Conservation (phyloP, 2,797 vertebrate species). For the Cyclopterus lumpus region DNA sequence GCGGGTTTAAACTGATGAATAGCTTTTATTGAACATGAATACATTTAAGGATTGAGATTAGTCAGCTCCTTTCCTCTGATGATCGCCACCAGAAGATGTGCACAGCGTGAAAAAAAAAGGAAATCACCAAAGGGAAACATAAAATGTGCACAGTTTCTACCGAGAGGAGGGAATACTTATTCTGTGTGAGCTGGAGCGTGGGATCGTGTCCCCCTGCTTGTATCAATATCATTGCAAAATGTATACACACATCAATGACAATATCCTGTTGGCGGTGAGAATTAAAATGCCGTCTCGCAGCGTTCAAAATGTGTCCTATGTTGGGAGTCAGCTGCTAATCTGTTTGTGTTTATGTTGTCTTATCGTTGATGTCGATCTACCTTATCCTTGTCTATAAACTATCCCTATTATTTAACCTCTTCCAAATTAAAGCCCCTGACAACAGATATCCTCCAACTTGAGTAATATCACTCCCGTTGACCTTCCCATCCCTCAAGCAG, state of each 20-base stretch:
- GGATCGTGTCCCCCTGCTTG: conserved; percentile 23
- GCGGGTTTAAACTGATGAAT: conserved; percentile 90
- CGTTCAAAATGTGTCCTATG: conserved; percentile 5
- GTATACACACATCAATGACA: not conserved
- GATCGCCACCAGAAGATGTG: conserved; percentile 83
- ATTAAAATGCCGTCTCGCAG: conserved; percentile 8
- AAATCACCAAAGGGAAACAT: conserved; percentile 64
- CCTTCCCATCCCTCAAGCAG: conserved; percentile 76
- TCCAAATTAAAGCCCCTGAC: conserved; percentile 72
- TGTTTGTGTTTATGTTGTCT: conserved; percentile 9
- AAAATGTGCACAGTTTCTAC: conserved; percentile 46
- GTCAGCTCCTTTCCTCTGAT: conserved; percentile 88
- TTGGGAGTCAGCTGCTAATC: conserved; percentile 32
- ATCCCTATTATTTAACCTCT: conserved; percentile 68
- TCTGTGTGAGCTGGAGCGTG: conserved; percentile 11
- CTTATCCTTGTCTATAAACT: conserved; percentile 62
- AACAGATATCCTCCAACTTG: conserved; percentile 50
- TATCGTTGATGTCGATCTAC: conserved; percentile 57
- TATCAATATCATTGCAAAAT: conserved; percentile 28
- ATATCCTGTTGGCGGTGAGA: conserved; percentile 15
- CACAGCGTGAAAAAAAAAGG: conserved; percentile 70
- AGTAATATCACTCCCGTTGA: conserved; percentile 68
- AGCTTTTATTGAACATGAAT: conserved; percentile 93
- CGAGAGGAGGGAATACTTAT: not conserved
- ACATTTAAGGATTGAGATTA: conserved; percentile 91